A percentile compares a stretch with the other conserved stretches of the same genome.
Conservation (phyloP, 1,140 invertebrate species). For the Neodiprion pinetum region DNA sequence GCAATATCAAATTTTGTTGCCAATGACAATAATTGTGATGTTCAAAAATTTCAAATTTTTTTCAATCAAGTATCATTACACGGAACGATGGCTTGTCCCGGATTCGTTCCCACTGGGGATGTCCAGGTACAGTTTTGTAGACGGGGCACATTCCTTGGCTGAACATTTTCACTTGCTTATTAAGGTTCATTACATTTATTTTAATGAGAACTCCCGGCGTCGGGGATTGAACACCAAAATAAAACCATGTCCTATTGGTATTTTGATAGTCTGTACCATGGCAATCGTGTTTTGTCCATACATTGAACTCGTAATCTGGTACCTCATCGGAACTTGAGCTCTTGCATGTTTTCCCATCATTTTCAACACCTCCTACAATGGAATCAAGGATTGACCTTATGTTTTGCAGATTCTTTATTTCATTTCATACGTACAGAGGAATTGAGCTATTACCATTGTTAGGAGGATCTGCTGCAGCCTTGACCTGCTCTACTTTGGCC, state of each 20-base stretch:
- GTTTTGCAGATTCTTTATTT: conserved; percentile 9
- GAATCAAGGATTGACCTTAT: conserved; percentile 18
- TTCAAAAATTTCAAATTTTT: conserved; percentile 2
- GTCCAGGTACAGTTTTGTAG: conserved; percentile 71
- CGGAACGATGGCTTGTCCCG: conserved; percentile 72
- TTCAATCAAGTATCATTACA: conserved; percentile 52
- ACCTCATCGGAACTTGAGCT: conserved; percentile 49
- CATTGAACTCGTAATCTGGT: conserved; percentile 83
- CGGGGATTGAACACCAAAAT: conserved; percentile 81
- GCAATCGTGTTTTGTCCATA: conserved; percentile 92
- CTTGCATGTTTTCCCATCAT: conserved; percentile 42
- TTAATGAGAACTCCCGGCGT: conserved; percentile 68
- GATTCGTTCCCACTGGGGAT: conserved; percentile 82
- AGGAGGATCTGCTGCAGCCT: conserved; percentile 28
- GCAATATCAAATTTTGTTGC: conserved; percentile 12
- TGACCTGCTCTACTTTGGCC: conserved; percentile 74
- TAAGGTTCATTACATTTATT: conserved; percentile 87
- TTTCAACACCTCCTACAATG: conserved; percentile 33
- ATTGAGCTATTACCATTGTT: conserved; percentile 41
- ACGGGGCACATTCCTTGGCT: conserved; percentile 91
- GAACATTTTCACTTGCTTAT: conserved; percentile 90
- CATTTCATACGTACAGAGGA: conserved; percentile 13
- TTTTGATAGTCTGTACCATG: conserved; percentile 89
- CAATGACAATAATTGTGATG: not conserved
- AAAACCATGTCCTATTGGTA: conserved; percentile 92